phyloP scores from a whole-genome alignment of 2,888 invertebrate species.

The Strigamia crassipes region DNA sequence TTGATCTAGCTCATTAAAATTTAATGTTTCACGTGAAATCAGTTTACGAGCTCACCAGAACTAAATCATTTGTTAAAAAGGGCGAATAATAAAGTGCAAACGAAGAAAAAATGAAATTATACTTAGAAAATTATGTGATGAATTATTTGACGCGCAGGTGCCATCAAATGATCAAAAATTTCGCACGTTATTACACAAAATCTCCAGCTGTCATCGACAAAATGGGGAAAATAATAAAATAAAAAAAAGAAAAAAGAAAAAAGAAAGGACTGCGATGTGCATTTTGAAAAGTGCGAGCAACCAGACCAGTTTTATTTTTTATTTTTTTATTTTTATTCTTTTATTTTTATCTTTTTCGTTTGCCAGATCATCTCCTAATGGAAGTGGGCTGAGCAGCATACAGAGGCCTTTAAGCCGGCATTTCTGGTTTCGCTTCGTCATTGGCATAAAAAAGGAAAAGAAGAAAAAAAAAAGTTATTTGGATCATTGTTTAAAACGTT shows the following conservation, averaged over 20 bases:
- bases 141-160: not conserved
- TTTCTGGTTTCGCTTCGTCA: too few species aligned
- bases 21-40: not conserved
- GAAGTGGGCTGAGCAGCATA: not conserved
- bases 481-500: too few species aligned
- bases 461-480: not conserved
- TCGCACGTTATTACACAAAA: not conserved
- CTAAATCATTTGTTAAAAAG: not conserved
- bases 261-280: not conserved
- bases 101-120: not conserved
- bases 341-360: too few species aligned
- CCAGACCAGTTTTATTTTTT: not conserved
- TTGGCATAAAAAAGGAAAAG: too few species aligned
- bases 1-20: not conserved
- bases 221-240: too few species aligned
- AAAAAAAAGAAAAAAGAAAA: too few species aligned
- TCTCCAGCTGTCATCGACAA: not conserved
- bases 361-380: not conserved
- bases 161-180: slow-evolving; percentile 2
- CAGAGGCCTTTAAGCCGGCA: not conserved
- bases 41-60: not conserved
- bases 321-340: not conserved
- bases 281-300: not conserved
- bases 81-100: not conserved
- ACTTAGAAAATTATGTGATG: too few species aligned